phyloP scores from a whole-genome alignment of 30 jellyfish, hydroid and myxozoan species.

The Nemopilema nomurai region DNA sequence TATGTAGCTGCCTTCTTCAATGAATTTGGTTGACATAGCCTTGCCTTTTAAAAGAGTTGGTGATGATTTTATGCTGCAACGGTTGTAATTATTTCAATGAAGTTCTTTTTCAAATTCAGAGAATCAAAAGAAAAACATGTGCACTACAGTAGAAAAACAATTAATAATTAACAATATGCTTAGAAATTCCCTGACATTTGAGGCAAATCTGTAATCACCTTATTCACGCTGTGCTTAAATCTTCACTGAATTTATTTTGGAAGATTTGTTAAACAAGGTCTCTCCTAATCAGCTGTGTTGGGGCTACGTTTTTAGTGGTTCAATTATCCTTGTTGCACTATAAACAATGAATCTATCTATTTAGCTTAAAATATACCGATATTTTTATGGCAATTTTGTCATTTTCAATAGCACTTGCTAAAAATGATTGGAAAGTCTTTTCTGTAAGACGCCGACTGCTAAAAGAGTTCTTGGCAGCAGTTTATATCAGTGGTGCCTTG shows the following conservation, averaged over 20 bases:
- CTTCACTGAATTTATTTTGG: background rate
- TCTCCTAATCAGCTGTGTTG: background rate
- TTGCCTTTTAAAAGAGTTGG: background rate
- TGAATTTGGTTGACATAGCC: background rate
- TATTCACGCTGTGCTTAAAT: background rate
- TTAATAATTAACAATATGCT: background rate
- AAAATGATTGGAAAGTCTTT: background rate
- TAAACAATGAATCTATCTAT: background rate
- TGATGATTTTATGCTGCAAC: background rate
- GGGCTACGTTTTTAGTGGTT: background rate
- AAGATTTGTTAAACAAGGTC: background rate
- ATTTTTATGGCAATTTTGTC: background rate
- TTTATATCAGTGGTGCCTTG: too few relatives aligned
- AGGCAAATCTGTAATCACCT: background rate
- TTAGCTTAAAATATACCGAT: background rate
- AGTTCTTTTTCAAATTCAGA: background rate
- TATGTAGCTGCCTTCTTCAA: background rate
- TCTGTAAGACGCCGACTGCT: background rate
- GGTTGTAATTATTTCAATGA: background rate
- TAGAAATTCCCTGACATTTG: background rate
- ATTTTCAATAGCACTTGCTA: too few relatives aligned
- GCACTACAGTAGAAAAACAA: background rate
- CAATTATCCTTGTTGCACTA: background rate
- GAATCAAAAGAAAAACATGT: conserved; percentile 17
- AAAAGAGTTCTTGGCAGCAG: too few relatives aligned